phyloP scores from a whole-genome alignment of 2,113 vertebrate genomes.

The Corythaeola cristata region DNA sequence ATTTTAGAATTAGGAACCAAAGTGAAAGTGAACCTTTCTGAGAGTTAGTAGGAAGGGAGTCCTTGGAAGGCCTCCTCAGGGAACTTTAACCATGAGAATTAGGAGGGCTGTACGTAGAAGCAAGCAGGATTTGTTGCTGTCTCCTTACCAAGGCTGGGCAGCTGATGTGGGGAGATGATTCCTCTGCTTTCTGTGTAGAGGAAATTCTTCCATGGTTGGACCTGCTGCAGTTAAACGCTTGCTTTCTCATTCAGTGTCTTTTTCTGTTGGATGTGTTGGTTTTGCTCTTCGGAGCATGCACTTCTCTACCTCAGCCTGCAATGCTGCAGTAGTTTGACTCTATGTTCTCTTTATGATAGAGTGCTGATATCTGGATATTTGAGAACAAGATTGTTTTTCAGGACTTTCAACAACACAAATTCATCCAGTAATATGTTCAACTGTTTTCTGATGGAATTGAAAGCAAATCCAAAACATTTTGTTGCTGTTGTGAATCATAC shows the following conservation, averaged over 20 bases:
- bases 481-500: neutral
- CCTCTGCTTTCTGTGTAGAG: neutral
- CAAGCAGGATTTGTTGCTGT: neutral
- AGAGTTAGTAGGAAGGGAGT: neutral
- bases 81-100: neutral
- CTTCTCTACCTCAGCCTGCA: neutral
- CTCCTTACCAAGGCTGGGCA: neutral
- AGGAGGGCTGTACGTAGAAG: neutral
- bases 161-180: neutral
- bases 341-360: neutral
- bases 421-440: neutral
- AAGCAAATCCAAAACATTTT: conserved; percentile 8
- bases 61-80: neutral
- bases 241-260: neutral
- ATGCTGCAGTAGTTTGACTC: neutral
- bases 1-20: neutral
- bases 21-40: neutral
- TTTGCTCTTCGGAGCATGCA: neutral
- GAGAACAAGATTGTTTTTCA: neutral
- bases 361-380: neutral
- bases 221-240: neutral
- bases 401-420: neutral
- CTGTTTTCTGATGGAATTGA: neutral
- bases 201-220: neutral
- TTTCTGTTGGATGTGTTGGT: neutral